phyloP scores from a whole-genome alignment of 1,140 invertebrate species.

The Pygmarrhopalites habei region DNA sequence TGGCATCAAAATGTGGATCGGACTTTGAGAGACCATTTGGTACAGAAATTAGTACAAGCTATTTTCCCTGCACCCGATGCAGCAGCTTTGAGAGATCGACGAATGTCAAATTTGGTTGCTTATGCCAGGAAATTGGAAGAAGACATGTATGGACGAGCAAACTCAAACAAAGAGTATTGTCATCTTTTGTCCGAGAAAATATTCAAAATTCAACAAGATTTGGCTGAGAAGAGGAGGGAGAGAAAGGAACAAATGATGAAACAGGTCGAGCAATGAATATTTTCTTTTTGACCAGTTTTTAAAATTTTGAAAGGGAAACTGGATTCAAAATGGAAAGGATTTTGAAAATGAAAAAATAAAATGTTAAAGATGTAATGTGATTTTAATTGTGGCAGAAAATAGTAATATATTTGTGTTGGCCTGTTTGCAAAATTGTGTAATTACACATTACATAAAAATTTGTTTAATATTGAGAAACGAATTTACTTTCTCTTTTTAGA shows the following conservation, averaged over 20 bases:
- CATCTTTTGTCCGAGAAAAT: conserved; percentile 97
- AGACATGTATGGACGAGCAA: conserved; percentile 98
- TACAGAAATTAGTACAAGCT: conserved; percentile 97
- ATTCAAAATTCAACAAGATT: conserved; percentile 98
- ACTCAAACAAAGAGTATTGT: conserved; percentile 95
- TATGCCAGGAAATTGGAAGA: conserved; percentile 98
- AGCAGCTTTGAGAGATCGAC: conserved; percentile 81
- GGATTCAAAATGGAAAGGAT: no score
- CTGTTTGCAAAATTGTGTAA: no score
- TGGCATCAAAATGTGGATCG: conserved; percentile 96
- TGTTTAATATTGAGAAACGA: no score
- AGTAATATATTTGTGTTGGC: no score
- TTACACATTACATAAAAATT: no score
- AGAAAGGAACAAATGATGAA: conserved; percentile 49
- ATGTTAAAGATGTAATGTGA: no score
- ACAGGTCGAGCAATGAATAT: no score
- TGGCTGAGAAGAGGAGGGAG: conserved; percentile 56
- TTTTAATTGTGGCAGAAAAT: no score
- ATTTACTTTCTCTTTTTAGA: no score
- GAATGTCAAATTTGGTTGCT: conserved; percentile 94
- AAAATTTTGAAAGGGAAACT: no score
- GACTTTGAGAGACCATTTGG: conserved; percentile 95
- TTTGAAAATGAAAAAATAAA: no score
- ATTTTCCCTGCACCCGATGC: conserved; percentile 97
- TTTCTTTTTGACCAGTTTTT: no score